Evolutionary conservation across 1,140 invertebrate genomes (phyloP), one percentile per base, ranked within the genome.

Genomic region (Megathymus violae): DNA sequence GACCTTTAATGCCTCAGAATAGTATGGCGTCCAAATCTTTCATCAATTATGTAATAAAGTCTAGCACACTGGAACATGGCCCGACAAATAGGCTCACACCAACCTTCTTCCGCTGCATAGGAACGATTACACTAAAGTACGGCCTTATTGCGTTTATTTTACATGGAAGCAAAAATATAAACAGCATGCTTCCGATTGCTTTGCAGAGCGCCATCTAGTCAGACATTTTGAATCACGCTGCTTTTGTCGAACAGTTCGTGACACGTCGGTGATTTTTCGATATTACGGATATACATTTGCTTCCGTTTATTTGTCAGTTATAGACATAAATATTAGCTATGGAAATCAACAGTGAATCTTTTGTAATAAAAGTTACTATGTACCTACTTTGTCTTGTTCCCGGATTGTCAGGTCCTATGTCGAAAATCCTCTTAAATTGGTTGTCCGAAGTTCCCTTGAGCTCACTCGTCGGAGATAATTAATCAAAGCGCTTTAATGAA

Each of bases 81-180:
- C 63, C 1, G 1, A 10, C 10, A 58, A 67, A n/a, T 71, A 58
- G 52, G 25, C 50, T 6, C 56, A 67, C 9, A 64, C 61, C 1
- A 15, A 62, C 16, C 60, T 73, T 19, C 9, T 63, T 7, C 27
- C 27, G 9, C 9, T 31, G 4, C 64, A 69, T 17, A 64, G 62
- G 31, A 69, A 68, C 40, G 62, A 58, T 4, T 56, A 41, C 10
- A 58, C 51, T 6, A 62, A 41, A 27, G 52, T 71, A 58, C 11
- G 43, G 64, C 6, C 31, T 48, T 1, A 50, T 71, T 40, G 48
- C 64, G 4, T 31, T 67, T 1, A 71, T 71, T 0, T 58, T 61
- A 10, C 64, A 71, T 22, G 64, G 64, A 0, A 71, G 61, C 58
- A 67, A 71, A 47, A 59, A n/a, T n/a, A n/a, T n/a, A n/a, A n/a